Conservation (phyloP, 2,797 vertebrate genomes). For the Parotocinclus haroldoi region DNA sequence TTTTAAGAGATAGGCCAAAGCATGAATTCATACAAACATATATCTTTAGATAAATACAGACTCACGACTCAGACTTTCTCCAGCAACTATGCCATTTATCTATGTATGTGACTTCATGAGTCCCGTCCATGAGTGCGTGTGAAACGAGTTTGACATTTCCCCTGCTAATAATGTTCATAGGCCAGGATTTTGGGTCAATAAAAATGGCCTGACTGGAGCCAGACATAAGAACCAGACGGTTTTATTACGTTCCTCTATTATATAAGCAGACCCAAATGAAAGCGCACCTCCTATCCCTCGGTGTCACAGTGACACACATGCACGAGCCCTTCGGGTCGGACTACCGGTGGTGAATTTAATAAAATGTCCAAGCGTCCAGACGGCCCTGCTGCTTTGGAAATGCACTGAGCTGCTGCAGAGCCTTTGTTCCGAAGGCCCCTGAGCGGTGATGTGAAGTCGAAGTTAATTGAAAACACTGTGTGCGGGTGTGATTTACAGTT, state of each 20-base stretch:
- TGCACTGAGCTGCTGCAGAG: slow-evolving; percentile 40
- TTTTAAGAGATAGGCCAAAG: slow-evolving; percentile 25
- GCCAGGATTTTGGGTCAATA: slow-evolving; percentile 60
- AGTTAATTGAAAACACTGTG: slow-evolving; percentile 56
- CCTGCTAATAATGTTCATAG: slow-evolving; percentile 52
- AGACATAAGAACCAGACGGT: slow-evolving; percentile 64
- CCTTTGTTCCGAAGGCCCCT: slow-evolving; percentile 51
- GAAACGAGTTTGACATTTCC: slow-evolving; percentile 57
- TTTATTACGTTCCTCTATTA: slow-evolving; percentile 70
- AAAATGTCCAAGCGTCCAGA: slow-evolving; percentile 52
- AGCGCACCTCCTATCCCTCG: slow-evolving; percentile 59
- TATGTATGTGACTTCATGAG: slow-evolving; percentile 51
- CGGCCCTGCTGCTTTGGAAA: slow-evolving; percentile 42
- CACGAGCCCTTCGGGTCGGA: slow-evolving; percentile 57
- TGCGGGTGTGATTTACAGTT: slow-evolving; percentile 33
- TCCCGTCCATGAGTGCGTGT: slow-evolving; percentile 41
- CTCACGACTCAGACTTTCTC: too few species aligned
- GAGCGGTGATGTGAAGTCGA: slow-evolving; percentile 50
- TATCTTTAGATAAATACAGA: slow-evolving; percentile 50
- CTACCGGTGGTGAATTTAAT: slow-evolving; percentile 52
- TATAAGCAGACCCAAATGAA: slow-evolving; percentile 65
- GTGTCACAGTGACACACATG: slow-evolving; percentile 46
- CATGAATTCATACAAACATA: slow-evolving; percentile 7
- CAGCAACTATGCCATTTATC: slow-evolving; percentile 31
- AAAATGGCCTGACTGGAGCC: slow-evolving; percentile 66